Percentiles rank a stretch among this genome's conserved stretches.
phyloP scores from a whole-genome alignment of 2,888 invertebrate species.

The Leptinotarsa tumamoca region DNA sequence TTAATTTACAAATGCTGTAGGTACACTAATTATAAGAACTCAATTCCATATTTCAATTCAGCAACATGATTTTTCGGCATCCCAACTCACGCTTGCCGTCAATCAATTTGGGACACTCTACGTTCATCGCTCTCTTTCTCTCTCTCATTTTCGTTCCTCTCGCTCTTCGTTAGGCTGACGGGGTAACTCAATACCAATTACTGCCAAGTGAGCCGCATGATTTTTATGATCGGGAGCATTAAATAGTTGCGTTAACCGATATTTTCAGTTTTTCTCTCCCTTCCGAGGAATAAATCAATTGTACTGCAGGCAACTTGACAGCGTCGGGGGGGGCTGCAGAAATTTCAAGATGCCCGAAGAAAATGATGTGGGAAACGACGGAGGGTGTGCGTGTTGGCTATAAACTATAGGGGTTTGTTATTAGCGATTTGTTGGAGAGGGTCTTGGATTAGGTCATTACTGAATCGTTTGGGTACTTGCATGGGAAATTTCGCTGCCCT shows the following conservation, averaged over 20 bases:
- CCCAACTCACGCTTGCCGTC: no score
- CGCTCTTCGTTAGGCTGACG: slow-evolving; percentile 37
- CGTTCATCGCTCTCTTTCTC: not conserved
- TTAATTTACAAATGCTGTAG: no score
- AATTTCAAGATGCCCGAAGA: slow-evolving; percentile 26
- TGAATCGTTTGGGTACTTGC: not conserved
- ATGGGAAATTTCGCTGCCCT: no score
- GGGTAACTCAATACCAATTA: slow-evolving; percentile 49
- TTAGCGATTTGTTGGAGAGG: not conserved
- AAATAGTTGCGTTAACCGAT: slow-evolving; percentile 41
- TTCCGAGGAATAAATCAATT: slow-evolving; percentile 40
- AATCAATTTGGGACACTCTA: not conserved
- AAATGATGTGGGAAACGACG: slow-evolving; percentile 27
- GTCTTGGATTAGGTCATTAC: slow-evolving; percentile 4
- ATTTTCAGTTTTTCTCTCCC: slow-evolving; percentile 36
- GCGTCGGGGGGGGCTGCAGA: slow-evolving; percentile 23
- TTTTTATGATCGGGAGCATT: slow-evolving; percentile 46
- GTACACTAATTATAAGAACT: no score
- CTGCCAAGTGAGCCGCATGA: slow-evolving; percentile 44
- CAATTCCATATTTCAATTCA: not conserved
- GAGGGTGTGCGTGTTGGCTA: not conserved
- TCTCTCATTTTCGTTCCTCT: slow-evolving; percentile 1
- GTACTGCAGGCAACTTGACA: slow-evolving; percentile 33
- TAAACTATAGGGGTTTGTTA: slow-evolving; percentile 15
- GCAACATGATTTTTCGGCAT: not conserved